These are phyloP conservation scores for Emydoidea blandingii DNA, from an alignment of 2,797 vertebrate genomes.

Conservation along the genomic window DNA sequence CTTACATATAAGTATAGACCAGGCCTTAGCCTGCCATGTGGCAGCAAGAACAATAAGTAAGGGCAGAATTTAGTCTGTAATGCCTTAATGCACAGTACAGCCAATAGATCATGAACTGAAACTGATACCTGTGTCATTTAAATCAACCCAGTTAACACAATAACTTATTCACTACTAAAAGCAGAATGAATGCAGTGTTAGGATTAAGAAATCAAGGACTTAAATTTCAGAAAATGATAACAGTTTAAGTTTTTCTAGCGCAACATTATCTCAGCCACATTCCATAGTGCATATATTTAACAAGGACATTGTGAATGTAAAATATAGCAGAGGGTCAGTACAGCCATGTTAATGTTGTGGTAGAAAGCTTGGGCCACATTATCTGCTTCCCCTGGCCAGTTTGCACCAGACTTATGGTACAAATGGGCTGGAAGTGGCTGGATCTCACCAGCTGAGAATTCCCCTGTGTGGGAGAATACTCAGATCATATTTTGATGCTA, in stretches of 20 bases:
- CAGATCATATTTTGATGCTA: neutral
- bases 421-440: neutral
- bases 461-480: neutral
- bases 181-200: neutral
- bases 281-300: neutral
- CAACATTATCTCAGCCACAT: slow-evolving; percentile 15
- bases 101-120: neutral
- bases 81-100: neutral
- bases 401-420: neutral
- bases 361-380: slow-evolving; percentile 1
- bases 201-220: neutral
- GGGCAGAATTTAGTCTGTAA: neutral
- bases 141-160: neutral
- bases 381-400: neutral
- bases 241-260: neutral
- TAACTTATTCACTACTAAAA: neutral
- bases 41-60: neutral
- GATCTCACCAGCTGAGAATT: neutral
- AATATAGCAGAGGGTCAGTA: neutral
- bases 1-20: neutral
- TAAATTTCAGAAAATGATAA: neutral
- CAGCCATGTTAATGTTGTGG: neutral
- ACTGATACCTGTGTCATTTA: neutral
- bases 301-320: slow-evolving; percentile 30
- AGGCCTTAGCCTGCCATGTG: neutral